phyloP scores from a whole-genome alignment of 2,888 invertebrate genomes.

The Idaea aversata region DNA sequence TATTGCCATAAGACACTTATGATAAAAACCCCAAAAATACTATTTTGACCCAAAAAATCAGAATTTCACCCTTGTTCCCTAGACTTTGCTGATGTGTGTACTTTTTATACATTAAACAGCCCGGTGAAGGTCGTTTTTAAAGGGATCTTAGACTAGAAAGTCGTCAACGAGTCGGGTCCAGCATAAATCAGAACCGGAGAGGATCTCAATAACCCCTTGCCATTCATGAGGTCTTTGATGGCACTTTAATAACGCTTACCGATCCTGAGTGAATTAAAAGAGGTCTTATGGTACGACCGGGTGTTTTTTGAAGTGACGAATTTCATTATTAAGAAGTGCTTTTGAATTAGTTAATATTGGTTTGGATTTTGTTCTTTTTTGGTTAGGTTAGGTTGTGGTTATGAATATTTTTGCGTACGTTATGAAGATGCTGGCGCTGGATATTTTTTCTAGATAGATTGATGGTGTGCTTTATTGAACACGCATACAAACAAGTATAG shows the following conservation, averaged over 20 bases:
- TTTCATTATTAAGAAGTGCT: background rate
- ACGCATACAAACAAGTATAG: too few relatives aligned
- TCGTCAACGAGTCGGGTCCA: background rate
- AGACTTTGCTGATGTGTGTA: too few relatives aligned
- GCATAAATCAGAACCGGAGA: background rate
- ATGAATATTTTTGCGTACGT: too few relatives aligned
- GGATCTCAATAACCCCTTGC: background rate
- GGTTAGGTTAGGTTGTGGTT: background rate
- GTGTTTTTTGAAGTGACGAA: constrained; percentile 1
- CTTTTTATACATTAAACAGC: too few relatives aligned
- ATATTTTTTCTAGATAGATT: too few relatives aligned
- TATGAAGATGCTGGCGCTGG: too few relatives aligned
- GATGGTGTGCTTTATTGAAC: too few relatives aligned
- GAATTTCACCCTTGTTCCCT: too few relatives aligned
- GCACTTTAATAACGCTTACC: background rate
- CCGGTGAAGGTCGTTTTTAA: too few relatives aligned
- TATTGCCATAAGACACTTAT: too few relatives aligned
- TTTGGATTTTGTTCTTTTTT: background rate
- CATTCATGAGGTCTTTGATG: constrained; percentile 1
- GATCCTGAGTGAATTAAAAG: background rate
- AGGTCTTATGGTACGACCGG: background rate
- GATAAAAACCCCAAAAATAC: too few relatives aligned
- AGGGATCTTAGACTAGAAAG: background rate
- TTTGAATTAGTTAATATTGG: background rate
- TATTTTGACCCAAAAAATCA: too few relatives aligned